Percentiles rank a stretch among this genome's conserved stretches.
Conservation (phyloP, 2,113 vertebrate genomes). For the Coptodon bakossiorum region DNA sequence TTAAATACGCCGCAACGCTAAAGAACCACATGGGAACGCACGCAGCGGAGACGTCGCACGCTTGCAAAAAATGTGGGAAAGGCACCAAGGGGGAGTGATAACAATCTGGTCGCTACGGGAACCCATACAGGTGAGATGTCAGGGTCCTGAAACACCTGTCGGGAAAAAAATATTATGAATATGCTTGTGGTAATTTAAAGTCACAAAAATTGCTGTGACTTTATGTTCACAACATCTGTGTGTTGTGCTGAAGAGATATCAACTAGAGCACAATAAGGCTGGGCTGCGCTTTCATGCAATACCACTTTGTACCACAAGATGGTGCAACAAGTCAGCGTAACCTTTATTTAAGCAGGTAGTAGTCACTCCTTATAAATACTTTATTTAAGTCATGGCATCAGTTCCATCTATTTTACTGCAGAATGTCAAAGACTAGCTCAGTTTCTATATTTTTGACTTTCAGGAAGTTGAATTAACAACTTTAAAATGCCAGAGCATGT, state of each 20-base stretch:
- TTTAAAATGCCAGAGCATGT: neutral
- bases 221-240: neutral
- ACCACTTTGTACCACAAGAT: neutral
- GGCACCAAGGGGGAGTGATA: neutral
- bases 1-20: neutral
- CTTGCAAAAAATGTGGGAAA: neutral
- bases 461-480: neutral
- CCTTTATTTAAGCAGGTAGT: rapidly evolving
- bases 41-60: neutral
- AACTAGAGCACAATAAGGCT: neutral
- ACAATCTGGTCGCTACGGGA: rapidly evolving
- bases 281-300: neutral
- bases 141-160: neutral
- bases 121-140: neutral
- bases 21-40: neutral
- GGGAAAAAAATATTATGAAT: neutral
- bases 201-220: neutral
- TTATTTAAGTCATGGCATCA: neutral
- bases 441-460: neutral
- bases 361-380: neutral
- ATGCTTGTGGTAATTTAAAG: neutral
- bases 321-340: rapidly evolving
- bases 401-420: neutral
- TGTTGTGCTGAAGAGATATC: neutral
- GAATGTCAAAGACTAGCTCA: rapidly evolving